Base-by-base conservation (phyloP, 1,140 invertebrate genomes). In the Brachionus paranguensis region DNA sequence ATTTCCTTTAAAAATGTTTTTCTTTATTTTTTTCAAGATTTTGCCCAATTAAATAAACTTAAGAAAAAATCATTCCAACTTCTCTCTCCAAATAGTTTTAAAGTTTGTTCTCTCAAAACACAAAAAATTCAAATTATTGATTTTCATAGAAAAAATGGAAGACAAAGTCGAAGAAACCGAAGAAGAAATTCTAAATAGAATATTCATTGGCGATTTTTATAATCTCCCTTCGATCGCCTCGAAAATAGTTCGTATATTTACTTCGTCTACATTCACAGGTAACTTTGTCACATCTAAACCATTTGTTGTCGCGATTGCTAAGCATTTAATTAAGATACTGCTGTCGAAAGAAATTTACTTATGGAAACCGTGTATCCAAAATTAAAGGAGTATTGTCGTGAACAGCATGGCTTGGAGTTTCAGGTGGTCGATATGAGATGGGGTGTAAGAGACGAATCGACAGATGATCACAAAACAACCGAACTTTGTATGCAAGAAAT, bases 321-420 rank as follows among this genome's bases (percentile, higher is more conserved):
- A 24, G 29, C 85, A 84, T 86, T 24, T 85, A 86, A 89, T 79
- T 87, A 45, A 72, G 97, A 99, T 88, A 99, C 96, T 5, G 95
- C 95, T 2, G 94, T 98, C 92, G 97, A 99, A 89, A 91, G 97
- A 86, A 99, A 99, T 90, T 97, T 96, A 0, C 87, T 99, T 14
- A 99, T 99, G 96, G 96, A 97, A 45, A 95, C 98, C 89, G 97
- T 96, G 84, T 99, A 99, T 89, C 96, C 97, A 0, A 93, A 94
- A 88, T 92, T 99, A 60, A 99, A 99, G 88, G 96, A 98, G 87
- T 98, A 96, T 89, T 98, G 97, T 87, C 89, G 96, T 84, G 84
- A 86, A n/a, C 76, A 84, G n/a, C 78, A 84, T 76, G 84, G 84
- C 41, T n/a, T 84, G 17, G 76, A 84, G 70, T 86, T 87, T 29